Conservation (phyloP, 2,888 invertebrate genomes). For the Erannis defoliaria region DNA sequence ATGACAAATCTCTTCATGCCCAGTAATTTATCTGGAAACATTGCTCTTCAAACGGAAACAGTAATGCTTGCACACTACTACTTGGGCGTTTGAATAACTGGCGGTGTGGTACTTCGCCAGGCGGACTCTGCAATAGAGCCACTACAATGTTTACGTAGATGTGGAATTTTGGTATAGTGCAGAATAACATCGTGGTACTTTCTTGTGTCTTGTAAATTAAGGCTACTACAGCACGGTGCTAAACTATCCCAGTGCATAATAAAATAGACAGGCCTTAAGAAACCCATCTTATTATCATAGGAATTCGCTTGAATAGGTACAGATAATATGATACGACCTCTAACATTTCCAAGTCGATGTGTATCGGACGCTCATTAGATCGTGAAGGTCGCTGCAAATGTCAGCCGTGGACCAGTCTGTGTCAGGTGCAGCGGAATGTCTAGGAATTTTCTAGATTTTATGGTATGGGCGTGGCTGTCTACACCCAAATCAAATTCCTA, state of each 20-base stretch:
- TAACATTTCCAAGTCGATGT: slow-evolving; percentile 33
- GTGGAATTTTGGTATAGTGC: too few species aligned
- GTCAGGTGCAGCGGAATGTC: slow-evolving; percentile 26
- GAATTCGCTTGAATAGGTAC: slow-evolving; percentile 7
- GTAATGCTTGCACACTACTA: too few species aligned
- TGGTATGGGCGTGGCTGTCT: slow-evolving; percentile 9
- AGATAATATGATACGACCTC: slow-evolving; percentile 23
- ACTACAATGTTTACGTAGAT: too few species aligned
- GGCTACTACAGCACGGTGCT: neutral
- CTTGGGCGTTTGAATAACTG: too few species aligned
- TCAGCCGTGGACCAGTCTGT: slow-evolving; percentile 13
- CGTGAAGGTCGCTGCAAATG: slow-evolving; percentile 39
- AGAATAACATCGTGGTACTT: too few species aligned
- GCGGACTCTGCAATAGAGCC: too few species aligned
- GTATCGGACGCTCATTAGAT: slow-evolving; percentile 27
- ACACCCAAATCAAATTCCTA: neutral
- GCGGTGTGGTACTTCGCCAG: too few species aligned
- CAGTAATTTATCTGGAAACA: too few species aligned
- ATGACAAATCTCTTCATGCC: too few species aligned
- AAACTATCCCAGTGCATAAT: neutral
- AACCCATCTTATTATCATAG: slow-evolving; percentile 12
- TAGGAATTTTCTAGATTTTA: slow-evolving; percentile 21
- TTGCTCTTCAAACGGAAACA: too few species aligned
- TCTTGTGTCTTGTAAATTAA: too few species aligned
- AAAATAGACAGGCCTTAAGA: neutral